Percentiles rank a stretch among this genome's conserved stretches.
Evolutionary conservation across 2,797 vertebrate genomes (phyloP).

Genomic region (Sebastes aleutianus): DNA sequence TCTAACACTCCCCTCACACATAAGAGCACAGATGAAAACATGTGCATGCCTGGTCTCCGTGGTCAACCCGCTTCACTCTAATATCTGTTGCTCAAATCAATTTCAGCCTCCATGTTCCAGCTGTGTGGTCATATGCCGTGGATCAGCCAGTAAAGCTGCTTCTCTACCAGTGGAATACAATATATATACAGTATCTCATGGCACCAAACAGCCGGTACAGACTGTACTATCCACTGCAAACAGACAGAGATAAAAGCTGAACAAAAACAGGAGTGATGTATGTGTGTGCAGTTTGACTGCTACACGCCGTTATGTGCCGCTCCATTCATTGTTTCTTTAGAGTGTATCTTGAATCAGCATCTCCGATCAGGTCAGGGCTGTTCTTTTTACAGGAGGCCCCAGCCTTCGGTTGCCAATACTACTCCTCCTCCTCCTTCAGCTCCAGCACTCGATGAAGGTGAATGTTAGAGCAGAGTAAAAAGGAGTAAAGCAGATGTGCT

Average conservation of each 20-base stretch:
- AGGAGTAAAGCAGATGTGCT: conserved; percentile 33
- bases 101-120: conserved; percentile 31
- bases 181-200: conserved; percentile 7
- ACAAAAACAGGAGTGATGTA: conserved; percentile 19
- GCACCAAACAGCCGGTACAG: not conserved
- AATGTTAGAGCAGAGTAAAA: conserved; percentile 18
- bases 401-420: conserved; percentile 30
- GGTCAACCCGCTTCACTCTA: conserved; percentile 24
- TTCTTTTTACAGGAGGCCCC: conserved; percentile 39
- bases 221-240: conserved; percentile 14
- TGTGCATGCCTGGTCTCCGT: conserved; percentile 17
- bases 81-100: conserved; percentile 50
- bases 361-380: conserved; percentile 44
- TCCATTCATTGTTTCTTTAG: conserved; percentile 39
- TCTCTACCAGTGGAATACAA: not conserved
- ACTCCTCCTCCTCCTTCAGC: conserved; percentile 17
- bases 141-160: conserved; percentile 15
- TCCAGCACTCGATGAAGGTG: conserved; percentile 19
- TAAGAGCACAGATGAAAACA: conserved; percentile 22
- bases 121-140: conserved; percentile 28
- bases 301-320: not conserved
- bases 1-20: conserved; percentile 28
- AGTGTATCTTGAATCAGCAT: conserved; percentile 30
- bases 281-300: not conserved
- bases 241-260: conserved; percentile 20